Conservation (phyloP, 2,113 vertebrate species). For the Synodontis membranacea region DNA sequence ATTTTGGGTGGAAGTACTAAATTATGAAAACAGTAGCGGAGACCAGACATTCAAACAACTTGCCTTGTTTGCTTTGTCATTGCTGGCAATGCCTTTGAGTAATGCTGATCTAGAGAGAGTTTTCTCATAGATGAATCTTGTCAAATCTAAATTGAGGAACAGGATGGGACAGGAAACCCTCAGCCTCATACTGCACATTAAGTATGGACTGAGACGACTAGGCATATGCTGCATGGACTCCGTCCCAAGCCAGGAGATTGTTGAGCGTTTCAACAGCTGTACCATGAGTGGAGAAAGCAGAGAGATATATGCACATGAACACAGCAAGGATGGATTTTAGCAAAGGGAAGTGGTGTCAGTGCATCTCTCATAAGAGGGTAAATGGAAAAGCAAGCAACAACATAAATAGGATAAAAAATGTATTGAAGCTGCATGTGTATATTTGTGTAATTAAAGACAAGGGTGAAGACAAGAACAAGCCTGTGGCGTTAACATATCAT, state of each 20-base stretch:
- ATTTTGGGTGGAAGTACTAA: not conserved
- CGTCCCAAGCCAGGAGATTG: not conserved
- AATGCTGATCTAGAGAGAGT: not conserved
- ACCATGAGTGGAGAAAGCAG: not conserved
- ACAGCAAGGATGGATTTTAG: too few species aligned
- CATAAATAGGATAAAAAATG: too few species aligned
- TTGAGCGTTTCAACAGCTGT: not conserved
- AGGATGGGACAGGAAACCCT: not conserved
- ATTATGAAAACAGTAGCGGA: not conserved
- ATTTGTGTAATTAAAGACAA: too few species aligned
- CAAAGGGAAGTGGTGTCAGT: too few species aligned
- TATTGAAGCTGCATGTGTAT: too few species aligned
- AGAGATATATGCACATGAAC: too few species aligned
- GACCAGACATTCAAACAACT: not conserved
- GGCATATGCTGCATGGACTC: not conserved
- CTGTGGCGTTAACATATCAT: too few species aligned
- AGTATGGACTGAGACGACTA: not conserved
- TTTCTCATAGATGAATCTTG: not conserved
- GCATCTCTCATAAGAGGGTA: too few species aligned
- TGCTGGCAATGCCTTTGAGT: not conserved
- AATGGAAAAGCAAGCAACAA: too few species aligned
- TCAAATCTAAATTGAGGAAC: not conserved
- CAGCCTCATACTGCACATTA: not conserved
- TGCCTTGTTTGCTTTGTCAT: not conserved
- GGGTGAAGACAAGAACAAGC: too few species aligned